Conservation (phyloP, 2,113 vertebrate genomes). For the Merops nubicus region DNA sequence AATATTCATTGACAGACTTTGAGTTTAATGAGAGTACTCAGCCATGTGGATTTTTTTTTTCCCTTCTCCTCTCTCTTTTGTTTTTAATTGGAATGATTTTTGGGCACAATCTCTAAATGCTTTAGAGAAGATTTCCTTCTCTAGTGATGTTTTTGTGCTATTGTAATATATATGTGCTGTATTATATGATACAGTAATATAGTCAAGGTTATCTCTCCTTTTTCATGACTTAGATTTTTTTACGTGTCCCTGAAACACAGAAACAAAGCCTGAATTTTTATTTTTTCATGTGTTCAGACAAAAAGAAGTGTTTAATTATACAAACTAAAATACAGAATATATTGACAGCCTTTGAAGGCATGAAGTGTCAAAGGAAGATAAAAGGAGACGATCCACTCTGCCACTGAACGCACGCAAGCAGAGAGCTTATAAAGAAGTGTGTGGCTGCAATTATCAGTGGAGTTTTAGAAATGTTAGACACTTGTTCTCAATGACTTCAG, state of each 20-base stretch:
- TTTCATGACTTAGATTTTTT: not conserved
- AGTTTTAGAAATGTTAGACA: not conserved
- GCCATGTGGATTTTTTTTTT: not conserved
- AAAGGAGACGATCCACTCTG: not conserved
- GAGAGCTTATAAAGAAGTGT: not conserved
- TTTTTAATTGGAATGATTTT: not conserved
- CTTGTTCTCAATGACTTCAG: not conserved
- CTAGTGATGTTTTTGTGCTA: not conserved
- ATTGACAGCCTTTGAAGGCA: not conserved
- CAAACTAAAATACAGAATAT: not conserved
- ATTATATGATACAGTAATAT: not conserved
- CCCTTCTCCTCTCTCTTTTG: not conserved
- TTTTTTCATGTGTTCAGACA: not conserved
- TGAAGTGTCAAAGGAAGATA: not conserved
- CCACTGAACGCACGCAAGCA: not conserved
- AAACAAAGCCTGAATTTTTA: not conserved
- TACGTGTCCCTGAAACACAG: not conserved
- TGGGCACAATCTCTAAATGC: not conserved
- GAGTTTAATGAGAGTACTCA: constrained; percentile 26
- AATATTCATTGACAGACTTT: constrained; percentile 1
- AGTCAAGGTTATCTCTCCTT: not conserved
- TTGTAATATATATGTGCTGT: not conserved
- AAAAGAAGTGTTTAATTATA: not conserved
- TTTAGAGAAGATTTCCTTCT: not conserved
- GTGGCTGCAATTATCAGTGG: not conserved